Conservation (phyloP, 2,113 vertebrate species). For the Accipiter cooperii region DNA sequence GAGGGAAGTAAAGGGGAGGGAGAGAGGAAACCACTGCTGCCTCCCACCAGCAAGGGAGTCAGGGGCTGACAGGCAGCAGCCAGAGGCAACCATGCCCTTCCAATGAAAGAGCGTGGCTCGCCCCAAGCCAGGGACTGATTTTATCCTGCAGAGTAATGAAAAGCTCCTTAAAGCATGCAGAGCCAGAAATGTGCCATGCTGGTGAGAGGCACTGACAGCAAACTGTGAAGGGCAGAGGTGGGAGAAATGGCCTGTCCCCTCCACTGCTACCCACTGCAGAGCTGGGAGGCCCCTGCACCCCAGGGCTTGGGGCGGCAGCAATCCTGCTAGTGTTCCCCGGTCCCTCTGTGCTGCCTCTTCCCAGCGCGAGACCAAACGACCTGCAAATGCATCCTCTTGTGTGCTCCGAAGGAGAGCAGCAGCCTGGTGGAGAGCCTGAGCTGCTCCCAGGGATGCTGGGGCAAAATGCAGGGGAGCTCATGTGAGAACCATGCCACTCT, state of each 20-base stretch:
- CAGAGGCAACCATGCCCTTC: neutral
- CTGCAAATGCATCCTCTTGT: neutral
- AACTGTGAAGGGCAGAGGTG: neutral
- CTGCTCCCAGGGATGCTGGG: neutral
- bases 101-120: neutral
- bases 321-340: neutral
- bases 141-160: neutral
- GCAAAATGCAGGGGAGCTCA: neutral
- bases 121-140: neutral
- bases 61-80: neutral
- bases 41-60: neutral
- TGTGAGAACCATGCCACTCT: neutral
- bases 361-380: neutral
- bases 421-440: neutral
- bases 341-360: neutral
- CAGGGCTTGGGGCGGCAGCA: fast-evolving
- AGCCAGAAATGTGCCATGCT: neutral
- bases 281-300: neutral
- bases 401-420: neutral
- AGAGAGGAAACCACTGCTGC: neutral
- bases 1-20: neutral
- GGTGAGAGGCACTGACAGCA: neutral
- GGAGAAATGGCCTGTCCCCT: neutral
- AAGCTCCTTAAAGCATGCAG: neutral
- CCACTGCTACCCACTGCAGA: neutral